These are phyloP conservation scores for Mobula birostris DNA, from an alignment of 2,113 vertebrate species.

Conservation along the genomic window DNA sequence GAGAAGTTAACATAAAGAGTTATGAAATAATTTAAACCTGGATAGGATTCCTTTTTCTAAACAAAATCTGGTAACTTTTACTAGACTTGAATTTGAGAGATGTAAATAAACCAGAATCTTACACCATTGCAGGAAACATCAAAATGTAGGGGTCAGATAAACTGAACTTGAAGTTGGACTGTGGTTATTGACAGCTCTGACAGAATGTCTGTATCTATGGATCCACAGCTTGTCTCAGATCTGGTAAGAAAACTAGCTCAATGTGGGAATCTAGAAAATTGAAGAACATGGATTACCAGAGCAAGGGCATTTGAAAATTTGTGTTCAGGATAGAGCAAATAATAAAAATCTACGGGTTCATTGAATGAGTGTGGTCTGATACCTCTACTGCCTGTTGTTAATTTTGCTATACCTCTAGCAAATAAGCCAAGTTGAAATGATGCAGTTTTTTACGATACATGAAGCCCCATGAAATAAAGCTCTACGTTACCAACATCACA, in stretches of 20 bases:
- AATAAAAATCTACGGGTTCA: too few relatives aligned
- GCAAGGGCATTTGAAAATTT: too few relatives aligned
- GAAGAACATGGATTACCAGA: too few relatives aligned
- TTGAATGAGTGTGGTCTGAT: neutral
- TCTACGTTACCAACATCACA: neutral
- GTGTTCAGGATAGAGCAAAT: too few relatives aligned
- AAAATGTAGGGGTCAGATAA: neutral
- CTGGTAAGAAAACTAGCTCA: too few relatives aligned
- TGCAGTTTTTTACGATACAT: neutral
- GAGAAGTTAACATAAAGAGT: neutral
- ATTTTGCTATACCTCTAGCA: neutral
- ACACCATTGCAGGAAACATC: neutral
- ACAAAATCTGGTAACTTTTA: neutral
- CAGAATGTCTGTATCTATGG: too few relatives aligned
- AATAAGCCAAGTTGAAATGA: neutral
- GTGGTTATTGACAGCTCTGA: neutral
- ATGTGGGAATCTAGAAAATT: too few relatives aligned
- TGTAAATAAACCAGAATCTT: neutral
- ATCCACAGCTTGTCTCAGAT: too few relatives aligned
- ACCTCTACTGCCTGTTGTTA: neutral
- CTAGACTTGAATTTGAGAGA: neutral
- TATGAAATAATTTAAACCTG: neutral
- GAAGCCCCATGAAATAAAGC: neutral
- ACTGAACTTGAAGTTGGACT: neutral
- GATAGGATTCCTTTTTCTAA: neutral